phyloP scores from a whole-genome alignment of 1,140 invertebrate species.

The Augochlora pura region DNA sequence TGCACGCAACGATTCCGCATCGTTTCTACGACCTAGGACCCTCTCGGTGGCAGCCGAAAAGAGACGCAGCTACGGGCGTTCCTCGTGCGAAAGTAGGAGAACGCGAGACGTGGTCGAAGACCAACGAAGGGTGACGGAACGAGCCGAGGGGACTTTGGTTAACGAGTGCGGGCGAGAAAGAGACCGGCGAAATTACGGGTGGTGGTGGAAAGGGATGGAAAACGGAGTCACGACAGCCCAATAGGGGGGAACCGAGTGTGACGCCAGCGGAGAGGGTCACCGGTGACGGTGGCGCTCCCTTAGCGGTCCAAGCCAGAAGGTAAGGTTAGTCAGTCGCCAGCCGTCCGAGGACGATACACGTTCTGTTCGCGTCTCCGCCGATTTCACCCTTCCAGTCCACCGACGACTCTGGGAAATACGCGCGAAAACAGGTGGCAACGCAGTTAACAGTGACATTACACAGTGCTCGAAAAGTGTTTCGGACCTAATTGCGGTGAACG shows the following conservation, averaged over 20 bases:
- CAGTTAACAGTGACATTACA: neutral
- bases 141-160: slow-evolving; percentile 24
- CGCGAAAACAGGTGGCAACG: slow-evolving; percentile 47
- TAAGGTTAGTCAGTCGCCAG: slow-evolving; percentile 73
- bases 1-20: slow-evolving; percentile 47
- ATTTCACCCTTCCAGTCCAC: slow-evolving; percentile 13
- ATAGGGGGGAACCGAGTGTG: slow-evolving; percentile 33
- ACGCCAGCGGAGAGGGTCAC: slow-evolving; percentile 38
- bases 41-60: slow-evolving; percentile 18
- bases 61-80: neutral
- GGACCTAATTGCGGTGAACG: neutral
- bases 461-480: slow-evolving; percentile 2
- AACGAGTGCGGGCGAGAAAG: slow-evolving; percentile 24
- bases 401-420: slow-evolving; percentile 14
- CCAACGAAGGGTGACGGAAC: slow-evolving; percentile 44
- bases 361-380: slow-evolving; percentile 36
- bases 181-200: neutral
- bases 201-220: slow-evolving; percentile 45
- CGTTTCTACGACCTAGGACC: slow-evolving; percentile 30
- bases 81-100: neutral
- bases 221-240: slow-evolving; percentile 47
- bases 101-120: slow-evolving; percentile 33
- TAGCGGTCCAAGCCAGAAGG: slow-evolving; percentile 63
- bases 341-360: slow-evolving; percentile 68
- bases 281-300: slow-evolving; percentile 68